Evolutionary conservation across 92 coral and sea anemone genomes (phyloP).

Genomic region (Muricea muricata): DNA sequence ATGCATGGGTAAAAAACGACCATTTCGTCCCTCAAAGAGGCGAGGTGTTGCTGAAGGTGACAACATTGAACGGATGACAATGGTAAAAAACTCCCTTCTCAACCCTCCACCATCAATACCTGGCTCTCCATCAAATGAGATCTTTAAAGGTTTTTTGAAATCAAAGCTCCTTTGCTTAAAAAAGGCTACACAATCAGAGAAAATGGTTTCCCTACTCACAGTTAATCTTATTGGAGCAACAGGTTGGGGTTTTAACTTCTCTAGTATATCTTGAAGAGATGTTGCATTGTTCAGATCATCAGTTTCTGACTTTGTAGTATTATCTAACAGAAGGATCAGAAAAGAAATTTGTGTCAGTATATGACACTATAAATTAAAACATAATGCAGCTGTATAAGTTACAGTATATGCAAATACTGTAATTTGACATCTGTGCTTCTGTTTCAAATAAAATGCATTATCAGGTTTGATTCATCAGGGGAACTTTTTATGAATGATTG

Average conservation of each 20-base stretch:
- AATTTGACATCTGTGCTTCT: no score
- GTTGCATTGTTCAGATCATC: background rate
- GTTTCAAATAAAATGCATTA: no score
- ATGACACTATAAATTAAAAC: no score
- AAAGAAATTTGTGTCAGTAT: no score
- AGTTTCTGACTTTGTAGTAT: no score
- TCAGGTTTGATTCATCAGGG: no score
- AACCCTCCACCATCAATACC: slow-evolving; percentile 18
- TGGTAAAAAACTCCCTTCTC: background rate
- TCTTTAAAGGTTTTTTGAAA: background rate
- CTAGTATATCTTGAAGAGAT: background rate
- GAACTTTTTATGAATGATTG: no score
- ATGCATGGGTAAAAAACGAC: background rate
- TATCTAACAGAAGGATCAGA: no score
- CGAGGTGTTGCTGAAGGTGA: background rate
- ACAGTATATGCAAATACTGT: no score
- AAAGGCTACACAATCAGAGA: background rate
- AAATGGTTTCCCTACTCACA: background rate
- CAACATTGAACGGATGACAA: background rate
- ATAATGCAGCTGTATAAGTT: no score
- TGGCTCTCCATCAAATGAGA: slow-evolving; percentile 6
- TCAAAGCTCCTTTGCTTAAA: background rate
- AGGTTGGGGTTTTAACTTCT: background rate
- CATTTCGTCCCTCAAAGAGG: slow-evolving; percentile 7
- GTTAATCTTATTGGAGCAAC: background rate